Conservation (phyloP, 53 echinoderm and acorn worm genomes). For the Crossaster papposus region DNA sequence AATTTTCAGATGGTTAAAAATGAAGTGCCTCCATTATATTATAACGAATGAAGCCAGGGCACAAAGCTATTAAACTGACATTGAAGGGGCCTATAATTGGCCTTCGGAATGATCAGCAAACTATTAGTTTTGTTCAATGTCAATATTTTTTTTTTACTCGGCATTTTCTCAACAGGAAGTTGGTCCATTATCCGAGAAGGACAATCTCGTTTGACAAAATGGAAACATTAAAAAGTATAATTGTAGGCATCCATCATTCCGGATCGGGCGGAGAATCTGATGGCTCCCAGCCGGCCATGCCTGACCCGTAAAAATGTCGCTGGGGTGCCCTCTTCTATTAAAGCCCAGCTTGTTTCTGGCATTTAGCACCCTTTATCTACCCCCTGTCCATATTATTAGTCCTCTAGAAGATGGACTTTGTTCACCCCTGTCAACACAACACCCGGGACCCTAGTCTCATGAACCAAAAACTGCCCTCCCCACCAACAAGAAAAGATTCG, state of each 20-base stretch:
- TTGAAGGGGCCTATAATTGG: too few relatives aligned
- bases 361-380: neutral
- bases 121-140: neutral
- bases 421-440: neutral
- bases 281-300: conserved; percentile 8
- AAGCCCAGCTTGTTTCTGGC: neutral
- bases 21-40: too few relatives aligned
- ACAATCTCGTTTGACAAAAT: conserved; percentile 45
- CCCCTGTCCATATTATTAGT: neutral
- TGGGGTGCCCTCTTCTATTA: neutral
- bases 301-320: neutral
- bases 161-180: neutral
- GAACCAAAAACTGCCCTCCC: neutral
- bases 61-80: too few relatives aligned
- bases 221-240: conserved; percentile 27
- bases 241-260: conserved; percentile 24
- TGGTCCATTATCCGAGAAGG: conserved; percentile 8
- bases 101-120: too few relatives aligned
- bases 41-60: too few relatives aligned
- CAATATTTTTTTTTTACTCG: neutral
- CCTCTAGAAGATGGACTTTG: neutral
- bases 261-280: neutral
- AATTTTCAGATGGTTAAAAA: neutral
- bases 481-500: neutral
- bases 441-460: neutral